Evolutionary conservation across 2,888 invertebrate species (phyloP), one percentile per base, ranked within the genome.

Genomic region (Neoaliturus tenellus): DNA sequence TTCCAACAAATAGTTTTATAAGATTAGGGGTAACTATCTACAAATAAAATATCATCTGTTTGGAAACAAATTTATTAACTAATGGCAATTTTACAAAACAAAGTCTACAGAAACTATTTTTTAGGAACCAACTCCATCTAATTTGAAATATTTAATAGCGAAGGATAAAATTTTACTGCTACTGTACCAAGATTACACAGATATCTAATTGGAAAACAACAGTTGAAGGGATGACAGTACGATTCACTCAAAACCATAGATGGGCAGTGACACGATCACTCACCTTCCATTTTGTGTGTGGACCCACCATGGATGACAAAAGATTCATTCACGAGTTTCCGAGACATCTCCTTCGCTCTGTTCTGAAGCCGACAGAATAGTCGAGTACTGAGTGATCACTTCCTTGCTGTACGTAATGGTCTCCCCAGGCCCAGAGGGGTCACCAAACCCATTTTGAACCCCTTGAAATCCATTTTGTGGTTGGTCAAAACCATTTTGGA

Each of bases 281-380:
- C 78, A 78, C 78, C 78, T 78, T 78, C 78, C 78, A 78, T 78
- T 48, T 55, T 48, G 51, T 55, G 51, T 51, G 44, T 48, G 28
- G 78, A 78, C 14, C 78, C 78, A 33, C 78, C 78, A 17, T 78
- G 78, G 35, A 78, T 78, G 78, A 78, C 20, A 33, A 78, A 78
- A 28, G 78, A 78, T 20, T 78, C 78, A 55, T 48, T 78, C 28
- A 78, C 48, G n/a, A 31, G 31, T 78, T 35, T 78, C 55, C 23
- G 78, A 51, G n/a, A 55, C 48, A 28, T 48, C 6, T 31, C 78
- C 78, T 33, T 35, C 78, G 28, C 17, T 10, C n/a, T 31, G 78
- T 0, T 33, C 14, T 2, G 78, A 78, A 20, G 78, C 78, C 10
- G 78, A 78, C 17, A 78, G 20, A 1, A 78, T 55, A 28, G 78